Base-by-base conservation (phyloP, 2,113 vertebrate genomes). In the Toxotes chatareus region DNA sequence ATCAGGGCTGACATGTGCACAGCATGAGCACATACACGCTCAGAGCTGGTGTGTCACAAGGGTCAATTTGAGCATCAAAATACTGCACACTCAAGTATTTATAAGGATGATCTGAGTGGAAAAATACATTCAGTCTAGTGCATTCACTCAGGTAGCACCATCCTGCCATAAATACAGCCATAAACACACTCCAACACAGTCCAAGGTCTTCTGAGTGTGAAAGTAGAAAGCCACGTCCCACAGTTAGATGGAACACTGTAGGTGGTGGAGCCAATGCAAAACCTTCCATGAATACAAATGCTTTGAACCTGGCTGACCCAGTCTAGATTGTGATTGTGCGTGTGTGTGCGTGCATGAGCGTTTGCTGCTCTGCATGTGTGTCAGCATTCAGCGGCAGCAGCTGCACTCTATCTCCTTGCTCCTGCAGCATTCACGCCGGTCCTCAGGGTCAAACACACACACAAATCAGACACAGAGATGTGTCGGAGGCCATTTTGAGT, bases 261-360 rank as follows among this genome's bases (percentile, higher is more conserved):
- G 94, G 92, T 93, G 91, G 91, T 89, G 88, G 75, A 94, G 89
- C 90, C 90, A 85, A 93, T 93, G 93, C 91, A 93, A 95, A 94
- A 93, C 86, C 91, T 83, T 84, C 81, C 70, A 93, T 94, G 92
- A 95, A 94, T 94, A 94, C 90, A 93, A 89, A 93, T 93, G 90
- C 86, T 90, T 92, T 94, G 90, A 93, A 93, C 91, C 87, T 78
- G 83, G 68, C 86, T 92, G 93, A 93, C 92, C 92, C 92, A 82
- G 85, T 90, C 74, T 86, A 87, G 86, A 91, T 91, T 93, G 91
- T 84, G 87, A 83, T 87, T 90, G 81, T 89, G 90, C 27, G 27
- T 27, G 27, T 27, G 27, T 27, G 27, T 27, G 27, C 27, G 27
- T 7, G 75, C 4, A 16, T 1, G 11, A 4, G 6, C n/a, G 38